Conservation (phyloP, 1,140 invertebrate species). For the Rhyzopertha dominica region DNA sequence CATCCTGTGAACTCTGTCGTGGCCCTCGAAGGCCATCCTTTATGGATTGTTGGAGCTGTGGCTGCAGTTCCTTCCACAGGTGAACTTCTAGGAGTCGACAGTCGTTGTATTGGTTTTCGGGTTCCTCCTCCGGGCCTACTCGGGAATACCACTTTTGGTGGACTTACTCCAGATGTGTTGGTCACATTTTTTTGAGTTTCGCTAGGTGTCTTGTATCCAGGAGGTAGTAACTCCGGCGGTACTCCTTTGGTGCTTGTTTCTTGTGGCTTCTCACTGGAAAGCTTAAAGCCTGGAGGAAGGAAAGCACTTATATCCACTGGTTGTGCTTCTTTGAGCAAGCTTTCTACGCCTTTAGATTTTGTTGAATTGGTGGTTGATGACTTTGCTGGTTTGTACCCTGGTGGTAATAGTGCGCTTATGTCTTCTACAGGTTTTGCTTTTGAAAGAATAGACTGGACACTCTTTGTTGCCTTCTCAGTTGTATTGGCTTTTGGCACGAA, state of each 20-base stretch:
- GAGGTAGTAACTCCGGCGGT: constrained; percentile 49
- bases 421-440: constrained; percentile 54
- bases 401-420: constrained; percentile 56
- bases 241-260: constrained; percentile 19
- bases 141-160: constrained; percentile 69
- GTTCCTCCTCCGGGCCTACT: constrained; percentile 64
- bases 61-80: constrained; percentile 40
- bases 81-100: constrained; percentile 53
- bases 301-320: constrained; percentile 42
- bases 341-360: constrained; percentile 30
- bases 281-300: constrained; percentile 56
- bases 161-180: constrained; percentile 44
- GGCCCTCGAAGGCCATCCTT: constrained; percentile 75
- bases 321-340: constrained; percentile 19
- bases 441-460: constrained; percentile 46
- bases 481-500: constrained; percentile 26
- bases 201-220: constrained; percentile 51
- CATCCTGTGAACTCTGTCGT: constrained; percentile 86
- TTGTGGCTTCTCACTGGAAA: constrained; percentile 49
- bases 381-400: constrained; percentile 47
- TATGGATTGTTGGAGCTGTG: constrained; percentile 64
- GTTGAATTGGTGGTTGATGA: constrained; percentile 12
- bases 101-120: constrained; percentile 54
- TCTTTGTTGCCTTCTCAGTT: constrained; percentile 37
- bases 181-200: constrained; percentile 30